Evolutionary conservation across 2,888 invertebrate genomes (phyloP).

Genomic region (Venusia cambrica): DNA sequence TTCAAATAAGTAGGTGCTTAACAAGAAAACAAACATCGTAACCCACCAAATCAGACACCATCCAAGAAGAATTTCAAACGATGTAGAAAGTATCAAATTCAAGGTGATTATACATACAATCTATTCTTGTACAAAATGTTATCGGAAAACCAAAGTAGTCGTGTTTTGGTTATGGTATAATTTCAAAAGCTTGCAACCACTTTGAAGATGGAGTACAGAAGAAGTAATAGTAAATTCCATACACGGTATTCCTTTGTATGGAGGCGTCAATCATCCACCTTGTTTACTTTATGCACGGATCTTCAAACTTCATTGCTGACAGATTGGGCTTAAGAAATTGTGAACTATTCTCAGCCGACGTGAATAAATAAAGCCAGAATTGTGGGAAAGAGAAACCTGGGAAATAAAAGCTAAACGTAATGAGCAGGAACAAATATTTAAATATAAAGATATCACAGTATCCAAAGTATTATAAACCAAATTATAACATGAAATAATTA

Average conservation of each 20-base stretch:
- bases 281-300: conserved; percentile 24
- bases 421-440: too few species aligned
- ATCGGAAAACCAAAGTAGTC: too few species aligned
- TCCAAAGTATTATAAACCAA: too few species aligned
- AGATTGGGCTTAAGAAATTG: conserved; percentile 1
- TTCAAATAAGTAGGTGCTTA: too few species aligned
- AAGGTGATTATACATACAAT: conserved; percentile 25
- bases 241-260: conserved; percentile 24
- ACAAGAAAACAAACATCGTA: conserved; percentile 1
- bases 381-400: too few species aligned
- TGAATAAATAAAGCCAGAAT: too few species aligned
- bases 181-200: conserved; percentile 25
- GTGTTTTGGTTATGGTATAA: too few species aligned
- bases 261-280: conserved; percentile 20
- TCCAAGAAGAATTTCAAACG: conserved; percentile 9
- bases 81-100: conserved; percentile 23
- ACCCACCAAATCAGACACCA: conserved; percentile 10
- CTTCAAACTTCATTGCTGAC: conserved; percentile 18
- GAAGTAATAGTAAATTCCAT: conserved; percentile 8
- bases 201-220: conserved; percentile 24
- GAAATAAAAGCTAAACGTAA: too few species aligned
- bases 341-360: background rate
- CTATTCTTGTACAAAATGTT: conserved; percentile 23
- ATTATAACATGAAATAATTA: too few species aligned
- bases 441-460: too few species aligned